Conservation (phyloP, 2,797 vertebrate genomes). For the Spondyliosoma cantharus region DNA sequence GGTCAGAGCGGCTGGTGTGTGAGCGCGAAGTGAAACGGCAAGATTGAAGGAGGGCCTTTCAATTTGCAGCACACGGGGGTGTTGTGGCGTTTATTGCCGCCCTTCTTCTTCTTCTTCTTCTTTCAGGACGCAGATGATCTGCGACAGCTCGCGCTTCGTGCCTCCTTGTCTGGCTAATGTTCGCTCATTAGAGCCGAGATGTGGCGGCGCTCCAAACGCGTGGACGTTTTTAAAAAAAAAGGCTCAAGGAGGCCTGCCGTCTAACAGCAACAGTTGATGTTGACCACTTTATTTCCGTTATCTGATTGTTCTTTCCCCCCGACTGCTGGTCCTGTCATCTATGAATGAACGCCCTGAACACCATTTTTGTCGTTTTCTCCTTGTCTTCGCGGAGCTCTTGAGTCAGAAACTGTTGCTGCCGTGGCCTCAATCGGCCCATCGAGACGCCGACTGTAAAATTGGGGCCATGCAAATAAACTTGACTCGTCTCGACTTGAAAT, state of each 20-base stretch:
- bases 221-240: too few relatives aligned
- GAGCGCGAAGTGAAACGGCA: slow-evolving; percentile 51
- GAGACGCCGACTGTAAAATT: slow-evolving; percentile 32
- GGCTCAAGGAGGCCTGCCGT: too few relatives aligned
- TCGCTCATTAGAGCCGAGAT: slow-evolving; percentile 7
- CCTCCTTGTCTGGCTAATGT: slow-evolving; percentile 20
- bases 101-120: neutral
- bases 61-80: slow-evolving; percentile 17
- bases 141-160: neutral
- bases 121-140: slow-evolving; percentile 29
- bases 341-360: too few relatives aligned
- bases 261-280: neutral
- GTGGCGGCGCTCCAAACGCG: neutral
- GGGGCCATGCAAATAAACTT: slow-evolving; percentile 45
- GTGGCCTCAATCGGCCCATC: neutral
- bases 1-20: slow-evolving; percentile 53
- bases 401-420: slow-evolving; percentile 8
- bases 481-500: slow-evolving; percentile 65
- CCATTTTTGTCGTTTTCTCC: neutral
- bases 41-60: slow-evolving; percentile 51
- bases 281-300: neutral
- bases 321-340: neutral
- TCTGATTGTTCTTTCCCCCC: neutral
- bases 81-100: slow-evolving; percentile 34
- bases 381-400: neutral